These are phyloP conservation scores for Thaumetopoea pityocampa DNA, from an alignment of 1,140 invertebrate genomes.

Conservation along the genomic window DNA sequence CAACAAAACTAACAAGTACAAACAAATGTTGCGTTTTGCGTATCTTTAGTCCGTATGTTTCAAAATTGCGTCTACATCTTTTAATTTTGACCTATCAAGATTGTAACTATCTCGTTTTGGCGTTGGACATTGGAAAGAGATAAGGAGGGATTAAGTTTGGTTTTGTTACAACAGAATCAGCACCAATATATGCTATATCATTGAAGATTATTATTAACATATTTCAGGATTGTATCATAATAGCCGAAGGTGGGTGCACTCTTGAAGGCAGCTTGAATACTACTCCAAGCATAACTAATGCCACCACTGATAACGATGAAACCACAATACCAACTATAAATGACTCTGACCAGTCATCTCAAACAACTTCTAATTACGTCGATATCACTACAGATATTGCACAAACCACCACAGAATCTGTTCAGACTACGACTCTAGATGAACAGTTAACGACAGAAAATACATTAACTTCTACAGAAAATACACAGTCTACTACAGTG, in stretches of 20 bases:
- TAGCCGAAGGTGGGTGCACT: constrained; percentile 23
- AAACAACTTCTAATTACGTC: neutral
- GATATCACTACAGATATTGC: neutral
- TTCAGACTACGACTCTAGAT: neutral
- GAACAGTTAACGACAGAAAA: neutral
- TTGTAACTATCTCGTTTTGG: no score
- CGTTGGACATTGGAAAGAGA: no score
- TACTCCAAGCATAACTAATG: neutral
- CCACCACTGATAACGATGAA: neutral
- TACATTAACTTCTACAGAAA: neutral
- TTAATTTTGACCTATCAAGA: no score
- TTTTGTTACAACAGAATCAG: no score
- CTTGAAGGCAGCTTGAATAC: neutral
- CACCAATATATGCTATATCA: no score
- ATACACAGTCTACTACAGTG: neutral
- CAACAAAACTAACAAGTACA: no score
- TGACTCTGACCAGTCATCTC: neutral
- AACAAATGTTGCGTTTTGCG: no score
- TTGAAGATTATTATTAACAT: no score
- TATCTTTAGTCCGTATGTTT: no score
- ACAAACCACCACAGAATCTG: neutral
- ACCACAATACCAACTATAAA: neutral
- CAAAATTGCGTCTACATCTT: no score
- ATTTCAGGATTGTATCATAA: constrained; percentile 19
- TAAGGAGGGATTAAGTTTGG: no score